Evolutionary conservation across 2,113 vertebrate species (phyloP), one percentile per base, ranked within the genome.

Genomic region (Stegastes partitus): DNA sequence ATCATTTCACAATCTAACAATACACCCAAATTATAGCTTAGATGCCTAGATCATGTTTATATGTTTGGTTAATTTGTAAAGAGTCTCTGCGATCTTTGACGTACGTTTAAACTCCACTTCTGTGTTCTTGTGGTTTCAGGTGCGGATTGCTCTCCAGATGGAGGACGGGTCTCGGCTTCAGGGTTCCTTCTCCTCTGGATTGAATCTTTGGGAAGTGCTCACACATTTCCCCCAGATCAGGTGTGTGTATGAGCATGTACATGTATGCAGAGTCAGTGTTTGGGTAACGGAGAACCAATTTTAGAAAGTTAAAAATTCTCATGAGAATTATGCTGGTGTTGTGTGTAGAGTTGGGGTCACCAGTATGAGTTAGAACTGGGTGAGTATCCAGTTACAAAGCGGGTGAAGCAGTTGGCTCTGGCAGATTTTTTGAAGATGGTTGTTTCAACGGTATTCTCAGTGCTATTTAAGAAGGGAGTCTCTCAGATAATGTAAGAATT

Each of bases 141-240:
- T 99, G 45, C 96, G 96, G 6, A 92, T 99, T 0, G 98, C 97
- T 0, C 67, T 99, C 22, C 98, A 98, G 37, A 90, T 98, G 65
- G 96, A 97, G 2, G 95, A 97, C 7, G 97, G 98, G 49, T 95
- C 93, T 58, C 94, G 98, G 78, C 86, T 97, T 47, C 97, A 98
- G 78, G 96, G 91, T n/a, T 91, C 92, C 0, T 99, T 99, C 88
- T 93, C 84, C 1, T 95, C 94, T 15, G 93, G 94, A 5, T 95
- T 96, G 89, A 97, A 92, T 3, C 93, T 99, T 73, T 98, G 97
- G 97, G 97, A 98, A 49, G 89, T 99, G 70, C 94, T 99, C 73
- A 84, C 81, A 58, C 95, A 96, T 77, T 99, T 99, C 81, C 79
- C 93, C 11, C 89, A 95, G 87, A 97, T 93, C 90, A 97, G 96